phyloP scores from a whole-genome alignment of 2,888 invertebrate genomes.

The Diarsia mendica region DNA sequence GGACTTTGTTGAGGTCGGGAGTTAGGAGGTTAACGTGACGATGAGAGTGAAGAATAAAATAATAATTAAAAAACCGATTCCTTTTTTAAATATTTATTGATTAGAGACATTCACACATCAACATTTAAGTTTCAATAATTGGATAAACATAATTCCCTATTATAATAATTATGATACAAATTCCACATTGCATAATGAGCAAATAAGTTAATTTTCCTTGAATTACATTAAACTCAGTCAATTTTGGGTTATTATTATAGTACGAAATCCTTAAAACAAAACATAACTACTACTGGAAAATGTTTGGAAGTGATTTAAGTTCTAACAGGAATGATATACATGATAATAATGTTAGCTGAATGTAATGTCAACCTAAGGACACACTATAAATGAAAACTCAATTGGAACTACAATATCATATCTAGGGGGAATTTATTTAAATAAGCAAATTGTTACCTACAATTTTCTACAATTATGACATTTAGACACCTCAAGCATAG shows the following conservation, averaged over 20 bases:
- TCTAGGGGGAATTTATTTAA: conserved; percentile 36
- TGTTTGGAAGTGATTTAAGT: conserved; percentile 36
- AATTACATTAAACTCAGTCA: conserved; percentile 65
- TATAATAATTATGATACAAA: conserved; percentile 79
- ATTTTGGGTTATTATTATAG: conserved; percentile 59
- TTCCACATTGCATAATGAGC: conserved; percentile 78
- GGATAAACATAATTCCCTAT: conserved; percentile 82
- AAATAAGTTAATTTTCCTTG: conserved; percentile 68
- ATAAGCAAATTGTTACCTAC: conserved; percentile 33
- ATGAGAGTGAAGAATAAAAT: neutral
- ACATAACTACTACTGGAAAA: conserved; percentile 57
- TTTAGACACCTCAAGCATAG: conserved; percentile 37
- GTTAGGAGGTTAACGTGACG: neutral
- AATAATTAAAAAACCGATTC: conserved; percentile 47
- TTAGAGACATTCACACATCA: conserved; percentile 91
- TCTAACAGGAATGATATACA: conserved; percentile 33
- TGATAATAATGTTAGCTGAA: conserved; percentile 4
- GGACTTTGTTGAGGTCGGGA: too few relatives aligned
- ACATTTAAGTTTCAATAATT: conserved; percentile 84
- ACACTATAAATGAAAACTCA: conserved; percentile 46
- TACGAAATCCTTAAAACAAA: conserved; percentile 45
- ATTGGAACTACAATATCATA: conserved; percentile 47
- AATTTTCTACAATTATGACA: conserved; percentile 37
- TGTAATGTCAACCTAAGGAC: conserved; percentile 5
- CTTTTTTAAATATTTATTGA: conserved; percentile 87